Percentiles rank a stretch among this genome's conserved stretches.
Evolutionary conservation across 2,888 invertebrate genomes (phyloP).

Genomic region (Drosophila quinaria): DNA sequence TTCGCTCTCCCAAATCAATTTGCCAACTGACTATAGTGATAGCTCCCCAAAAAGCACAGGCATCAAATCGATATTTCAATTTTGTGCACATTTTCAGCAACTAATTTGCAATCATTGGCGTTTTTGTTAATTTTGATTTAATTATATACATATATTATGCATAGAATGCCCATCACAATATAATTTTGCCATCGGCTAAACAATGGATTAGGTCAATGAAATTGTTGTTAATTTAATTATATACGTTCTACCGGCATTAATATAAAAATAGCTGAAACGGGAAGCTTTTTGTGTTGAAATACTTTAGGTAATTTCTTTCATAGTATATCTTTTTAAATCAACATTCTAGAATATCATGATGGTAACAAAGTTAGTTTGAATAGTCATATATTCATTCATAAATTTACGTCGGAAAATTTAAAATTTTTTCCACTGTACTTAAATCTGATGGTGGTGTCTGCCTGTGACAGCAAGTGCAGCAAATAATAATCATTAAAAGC

Average conservation of each 20-base stretch:
- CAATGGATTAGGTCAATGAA: slow-evolving; percentile 30
- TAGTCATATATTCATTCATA: neutral
- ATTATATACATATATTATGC: slow-evolving; percentile 66
- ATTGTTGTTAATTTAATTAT: slow-evolving; percentile 29
- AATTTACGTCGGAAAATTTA: neutral
- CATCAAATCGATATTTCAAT: slow-evolving; percentile 69
- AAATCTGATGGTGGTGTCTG: neutral
- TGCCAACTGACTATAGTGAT: slow-evolving; percentile 18
- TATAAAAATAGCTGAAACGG: too few relatives aligned
- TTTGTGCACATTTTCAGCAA: slow-evolving; percentile 63
- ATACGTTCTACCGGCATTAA: neutral
- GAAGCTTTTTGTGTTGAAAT: too few relatives aligned
- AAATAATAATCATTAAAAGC: slow-evolving; percentile 69
- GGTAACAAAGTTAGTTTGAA: neutral
- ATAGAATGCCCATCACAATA: slow-evolving; percentile 22
- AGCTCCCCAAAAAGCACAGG: slow-evolving; percentile 6
- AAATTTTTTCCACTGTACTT: slow-evolving; percentile 19
- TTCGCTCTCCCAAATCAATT: slow-evolving; percentile 28
- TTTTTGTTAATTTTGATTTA: slow-evolving; percentile 78
- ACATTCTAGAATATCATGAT: neutral
- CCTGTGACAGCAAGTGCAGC: slow-evolving; percentile 24
- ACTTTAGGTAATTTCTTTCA: too few relatives aligned
- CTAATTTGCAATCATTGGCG: slow-evolving; percentile 74
- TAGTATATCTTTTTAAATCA: neutral
- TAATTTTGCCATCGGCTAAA: slow-evolving; percentile 17